A percentile compares a stretch with the other conserved stretches of the same genome.
Evolutionary conservation across 2,113 vertebrate genomes (phyloP).

Genomic region (Stictonetta naevosa): DNA sequence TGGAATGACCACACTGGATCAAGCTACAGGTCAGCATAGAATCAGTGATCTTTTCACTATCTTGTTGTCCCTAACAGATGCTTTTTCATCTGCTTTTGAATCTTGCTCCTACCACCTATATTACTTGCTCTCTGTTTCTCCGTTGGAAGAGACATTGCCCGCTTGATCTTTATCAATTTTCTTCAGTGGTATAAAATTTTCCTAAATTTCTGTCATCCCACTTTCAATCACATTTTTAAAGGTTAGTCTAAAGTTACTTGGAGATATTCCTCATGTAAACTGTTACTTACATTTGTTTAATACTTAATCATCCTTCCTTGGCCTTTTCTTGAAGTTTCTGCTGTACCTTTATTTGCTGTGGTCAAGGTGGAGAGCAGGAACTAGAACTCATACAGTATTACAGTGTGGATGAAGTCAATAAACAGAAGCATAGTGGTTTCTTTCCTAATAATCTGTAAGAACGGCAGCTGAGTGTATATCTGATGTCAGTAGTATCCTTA

Average conservation of each 20-base stretch:
- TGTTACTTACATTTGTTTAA: too few species aligned
- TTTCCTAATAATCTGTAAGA: not conserved
- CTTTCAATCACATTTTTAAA: not conserved
- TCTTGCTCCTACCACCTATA: not conserved
- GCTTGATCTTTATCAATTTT: not conserved
- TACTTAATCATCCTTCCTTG: not conserved
- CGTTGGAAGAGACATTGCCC: not conserved
- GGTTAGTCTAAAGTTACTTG: not conserved
- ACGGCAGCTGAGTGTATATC: not conserved
- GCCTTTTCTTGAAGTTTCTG: not conserved
- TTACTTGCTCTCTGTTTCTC: not conserved
- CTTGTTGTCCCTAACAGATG: not conserved
- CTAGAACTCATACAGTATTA: not conserved
- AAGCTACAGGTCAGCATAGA: not conserved
- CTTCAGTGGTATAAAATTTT: not conserved
- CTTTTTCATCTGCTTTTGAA: not conserved
- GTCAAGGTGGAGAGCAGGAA: not conserved
- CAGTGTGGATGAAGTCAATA: not conserved
- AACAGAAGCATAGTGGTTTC: not conserved
- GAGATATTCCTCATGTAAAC: not conserved
- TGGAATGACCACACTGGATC: not conserved
- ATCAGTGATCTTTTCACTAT: not conserved
- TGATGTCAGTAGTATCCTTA: not conserved
- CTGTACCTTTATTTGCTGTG: not conserved
- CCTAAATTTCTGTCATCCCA: not conserved